Base-by-base conservation (phyloP, 2,888 invertebrate species). In the Spisula solida region DNA sequence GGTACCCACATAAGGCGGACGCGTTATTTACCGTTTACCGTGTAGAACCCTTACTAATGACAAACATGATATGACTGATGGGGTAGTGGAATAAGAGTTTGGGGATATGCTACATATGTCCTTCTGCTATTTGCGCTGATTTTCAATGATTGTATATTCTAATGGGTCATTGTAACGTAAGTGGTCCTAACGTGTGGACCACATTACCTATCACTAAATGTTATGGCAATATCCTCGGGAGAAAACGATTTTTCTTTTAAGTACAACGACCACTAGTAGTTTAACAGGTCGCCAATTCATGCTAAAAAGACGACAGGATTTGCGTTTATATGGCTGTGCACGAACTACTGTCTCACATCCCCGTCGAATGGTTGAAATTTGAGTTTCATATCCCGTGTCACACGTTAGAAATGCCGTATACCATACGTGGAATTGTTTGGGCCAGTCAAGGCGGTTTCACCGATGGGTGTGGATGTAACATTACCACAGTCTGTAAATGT, bases 401-500 rank as follows among this genome's bases (percentile, higher is more conserved):
- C 82, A 82, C 12, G 41, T 34, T 31, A 82, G 60, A 25, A 41
- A 16, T 16, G 82, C 82, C 20, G 60, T 34, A 1, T 56, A 55
- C 12, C 82, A 41, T 82, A 82, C 29, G 82, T 56, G 34, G 82
- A 12, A 2, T 10, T 60, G 25, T 18, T 34, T n/a, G 29, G 10
- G 4, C 14, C 56, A 31, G 0, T 20, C 31, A 60, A 34, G 0
- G 56, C 34, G 0, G 60, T 60, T 12, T 10, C 0, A 56, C 82
- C 82, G 60, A 60, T 60, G 1, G 31, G 34, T 34, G 60, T 56
- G 34, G 16, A 20, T 5, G 82, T 34, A 14, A 60, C 82, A 31
- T 82, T n/a, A 0, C 41, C 60, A 34, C 82, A 82, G 31, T 82
- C 82, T 82, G n/a, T n/a, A n/a, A n/a, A n/a, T n/a, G n/a, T n/a